phyloP scores from a whole-genome alignment of 2,797 vertebrate species.

The Rhincodon typus region DNA sequence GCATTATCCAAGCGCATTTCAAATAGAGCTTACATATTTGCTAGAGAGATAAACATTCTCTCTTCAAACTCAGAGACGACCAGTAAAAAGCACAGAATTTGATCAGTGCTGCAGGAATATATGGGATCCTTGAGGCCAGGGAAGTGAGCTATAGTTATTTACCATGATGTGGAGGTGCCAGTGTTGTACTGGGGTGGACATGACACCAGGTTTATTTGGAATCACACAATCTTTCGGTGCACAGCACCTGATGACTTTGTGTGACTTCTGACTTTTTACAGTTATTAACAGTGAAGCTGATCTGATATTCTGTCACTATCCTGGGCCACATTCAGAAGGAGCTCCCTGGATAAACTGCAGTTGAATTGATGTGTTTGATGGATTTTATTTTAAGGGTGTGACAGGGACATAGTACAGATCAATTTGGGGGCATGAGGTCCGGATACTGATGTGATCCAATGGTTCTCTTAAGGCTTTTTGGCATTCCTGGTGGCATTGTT shows the following conservation, averaged over 20 bases:
- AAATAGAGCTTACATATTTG: neutral
- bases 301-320: neutral
- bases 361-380: neutral
- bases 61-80: neutral
- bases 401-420: no score
- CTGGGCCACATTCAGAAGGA: neutral
- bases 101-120: neutral
- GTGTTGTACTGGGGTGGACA: no score
- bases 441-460: neutral
- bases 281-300: neutral
- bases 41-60: no score
- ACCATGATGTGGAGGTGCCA: no score
- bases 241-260: no score
- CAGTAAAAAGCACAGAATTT: neutral
- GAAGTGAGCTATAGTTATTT: neutral
- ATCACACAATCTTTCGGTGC: no score
- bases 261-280: no score
- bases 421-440: neutral
- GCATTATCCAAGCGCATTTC: neutral
- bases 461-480: neutral
- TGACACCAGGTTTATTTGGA: no score
- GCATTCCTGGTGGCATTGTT: neutral
- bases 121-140: neutral
- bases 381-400: no score
- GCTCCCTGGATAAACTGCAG: neutral